Conservation (phyloP, 2,113 vertebrate species). For the Lasiurus cinereus region DNA sequence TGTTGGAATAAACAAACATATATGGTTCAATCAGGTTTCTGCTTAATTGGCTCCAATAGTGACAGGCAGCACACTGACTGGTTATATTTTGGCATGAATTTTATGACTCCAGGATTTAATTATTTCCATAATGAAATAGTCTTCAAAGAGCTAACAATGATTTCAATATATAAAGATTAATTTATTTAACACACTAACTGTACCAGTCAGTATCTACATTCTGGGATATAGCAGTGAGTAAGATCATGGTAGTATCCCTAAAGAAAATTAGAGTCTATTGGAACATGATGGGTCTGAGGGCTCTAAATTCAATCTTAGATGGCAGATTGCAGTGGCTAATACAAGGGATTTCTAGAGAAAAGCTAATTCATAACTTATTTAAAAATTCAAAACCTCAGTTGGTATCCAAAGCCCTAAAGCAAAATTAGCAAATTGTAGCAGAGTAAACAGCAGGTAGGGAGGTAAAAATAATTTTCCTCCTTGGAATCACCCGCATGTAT, state of each 20-base stretch:
- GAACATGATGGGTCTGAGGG: background rate
- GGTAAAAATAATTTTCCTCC: background rate
- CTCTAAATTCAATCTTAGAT: background rate
- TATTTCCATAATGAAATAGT: background rate
- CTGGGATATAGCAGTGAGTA: background rate
- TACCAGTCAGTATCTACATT: background rate
- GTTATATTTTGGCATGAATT: background rate
- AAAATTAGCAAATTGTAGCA: conserved; percentile 41
- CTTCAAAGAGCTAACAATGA: background rate
- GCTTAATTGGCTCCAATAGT: too few relatives aligned
- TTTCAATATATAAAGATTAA: background rate
- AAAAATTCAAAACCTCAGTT: background rate
- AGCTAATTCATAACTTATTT: conserved; percentile 25
- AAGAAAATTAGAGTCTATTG: background rate
- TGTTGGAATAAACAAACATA: too few relatives aligned
- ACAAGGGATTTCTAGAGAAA: background rate
- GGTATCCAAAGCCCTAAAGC: background rate
- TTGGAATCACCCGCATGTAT: background rate
- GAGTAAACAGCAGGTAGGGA: background rate
- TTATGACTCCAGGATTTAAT: background rate
- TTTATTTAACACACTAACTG: background rate
- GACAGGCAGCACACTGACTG: too few relatives aligned
- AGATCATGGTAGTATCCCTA: background rate
- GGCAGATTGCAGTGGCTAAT: background rate
- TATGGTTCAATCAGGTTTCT: too few relatives aligned